phyloP scores from a whole-genome alignment of 2,797 vertebrate genomes.

The Gymnoscopelus braueri region DNA sequence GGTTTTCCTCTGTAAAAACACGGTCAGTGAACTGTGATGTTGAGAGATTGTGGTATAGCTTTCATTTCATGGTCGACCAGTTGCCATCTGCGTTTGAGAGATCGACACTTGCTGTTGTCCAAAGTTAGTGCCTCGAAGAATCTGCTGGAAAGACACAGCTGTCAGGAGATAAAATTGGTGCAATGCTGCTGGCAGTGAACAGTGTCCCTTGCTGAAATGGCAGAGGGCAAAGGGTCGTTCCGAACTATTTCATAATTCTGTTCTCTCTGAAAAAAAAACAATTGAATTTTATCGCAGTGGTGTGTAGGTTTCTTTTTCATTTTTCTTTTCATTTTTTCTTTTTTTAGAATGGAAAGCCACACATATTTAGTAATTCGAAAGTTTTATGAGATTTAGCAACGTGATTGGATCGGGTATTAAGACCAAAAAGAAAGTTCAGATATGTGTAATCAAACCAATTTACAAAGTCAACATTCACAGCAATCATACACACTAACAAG shows the following conservation, averaged over 20 bases:
- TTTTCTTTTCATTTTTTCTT: background rate
- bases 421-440: too few relatives aligned
- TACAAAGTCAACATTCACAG: too few relatives aligned
- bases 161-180: conserved; percentile 85
- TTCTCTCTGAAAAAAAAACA: conserved; percentile 9
- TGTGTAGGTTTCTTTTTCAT: conserved; percentile 5
- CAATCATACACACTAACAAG: too few relatives aligned
- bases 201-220: conserved; percentile 69
- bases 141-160: conserved; percentile 84
- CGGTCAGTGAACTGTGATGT: conserved; percentile 33
- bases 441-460: too few relatives aligned
- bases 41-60: conserved; percentile 41
- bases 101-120: conserved; percentile 77
- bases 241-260: conserved; percentile 44
- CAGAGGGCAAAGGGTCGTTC: conserved; percentile 81
- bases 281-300: background rate
- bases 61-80: conserved; percentile 55
- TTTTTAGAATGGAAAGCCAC: background rate
- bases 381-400: conserved; percentile 10
- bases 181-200: conserved; percentile 68
- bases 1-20: conserved; percentile 1
- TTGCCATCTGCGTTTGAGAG: conserved; percentile 70
- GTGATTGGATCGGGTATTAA: too few relatives aligned
- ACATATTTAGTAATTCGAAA: conserved; percentile 1
- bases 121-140: conserved; percentile 84